Conservation (phyloP, 2,113 vertebrate genomes). For the Vulpes lagopus region DNA sequence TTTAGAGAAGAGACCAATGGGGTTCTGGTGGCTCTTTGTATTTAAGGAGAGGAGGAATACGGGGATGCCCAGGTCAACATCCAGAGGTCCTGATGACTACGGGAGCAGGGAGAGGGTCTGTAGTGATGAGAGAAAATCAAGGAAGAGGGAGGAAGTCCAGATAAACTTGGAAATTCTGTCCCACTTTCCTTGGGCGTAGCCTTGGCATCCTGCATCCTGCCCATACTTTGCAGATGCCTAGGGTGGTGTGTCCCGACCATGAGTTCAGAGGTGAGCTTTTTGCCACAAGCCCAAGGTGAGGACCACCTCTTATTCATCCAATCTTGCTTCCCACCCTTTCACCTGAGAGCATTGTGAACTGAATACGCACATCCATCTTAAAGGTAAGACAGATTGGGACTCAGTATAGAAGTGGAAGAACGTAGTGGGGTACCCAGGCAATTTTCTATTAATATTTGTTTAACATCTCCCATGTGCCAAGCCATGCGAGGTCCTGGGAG, state of each 20-base stretch:
- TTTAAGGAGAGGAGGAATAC: neutral
- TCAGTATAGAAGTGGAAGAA: neutral
- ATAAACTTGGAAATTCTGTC: neutral
- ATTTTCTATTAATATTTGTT: neutral
- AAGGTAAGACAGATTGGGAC: neutral
- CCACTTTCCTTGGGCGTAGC: neutral
- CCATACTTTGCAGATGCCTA: neutral
- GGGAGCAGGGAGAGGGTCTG: neutral
- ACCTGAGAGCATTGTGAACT: rapidly evolving
- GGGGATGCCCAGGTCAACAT: neutral
- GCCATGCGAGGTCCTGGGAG: neutral
- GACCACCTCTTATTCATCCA: neutral
- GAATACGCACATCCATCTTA: neutral
- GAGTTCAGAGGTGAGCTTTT: neutral
- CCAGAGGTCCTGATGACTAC: neutral
- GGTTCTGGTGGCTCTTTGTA: neutral
- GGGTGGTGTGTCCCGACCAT: rapidly evolving
- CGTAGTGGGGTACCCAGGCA: neutral
- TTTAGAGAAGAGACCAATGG: neutral
- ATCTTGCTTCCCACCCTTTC: neutral
- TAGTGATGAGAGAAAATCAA: neutral
- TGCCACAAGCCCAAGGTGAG: neutral
- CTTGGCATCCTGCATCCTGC: neutral
- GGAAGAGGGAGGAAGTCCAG: neutral
- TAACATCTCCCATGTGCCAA: neutral